These are phyloP conservation scores for Crossocerus cetratus DNA, from an alignment of 2,888 invertebrate species.

Conservation along the genomic window DNA sequence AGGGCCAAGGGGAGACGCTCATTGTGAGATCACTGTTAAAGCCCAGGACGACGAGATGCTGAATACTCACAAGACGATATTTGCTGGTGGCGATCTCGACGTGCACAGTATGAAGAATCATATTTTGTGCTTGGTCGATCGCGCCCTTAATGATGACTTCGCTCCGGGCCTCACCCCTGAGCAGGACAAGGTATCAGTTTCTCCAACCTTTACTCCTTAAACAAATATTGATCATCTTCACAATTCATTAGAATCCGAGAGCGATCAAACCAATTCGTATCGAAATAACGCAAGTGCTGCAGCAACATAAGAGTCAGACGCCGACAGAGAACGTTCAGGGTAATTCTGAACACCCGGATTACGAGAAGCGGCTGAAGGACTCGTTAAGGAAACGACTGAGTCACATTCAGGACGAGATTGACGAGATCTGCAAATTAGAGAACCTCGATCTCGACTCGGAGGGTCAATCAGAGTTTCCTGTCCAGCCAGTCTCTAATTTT, in stretches of 20 bases:
- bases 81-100: slow-evolving; percentile 72
- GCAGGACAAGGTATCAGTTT: slow-evolving; percentile 43
- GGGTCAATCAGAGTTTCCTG: neutral
- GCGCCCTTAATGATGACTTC: slow-evolving; percentile 76
- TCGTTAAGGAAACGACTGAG: neutral
- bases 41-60: slow-evolving; percentile 21
- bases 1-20: slow-evolving; percentile 12
- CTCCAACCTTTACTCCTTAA: too few species aligned
- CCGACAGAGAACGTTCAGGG: neutral
- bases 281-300: slow-evolving; percentile 60
- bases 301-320: neutral
- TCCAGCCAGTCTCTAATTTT: neutral
- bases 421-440: neutral
- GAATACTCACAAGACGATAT: slow-evolving; percentile 9
- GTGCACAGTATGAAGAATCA: slow-evolving; percentile 77
- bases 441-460: neutral
- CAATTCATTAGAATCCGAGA: neutral
- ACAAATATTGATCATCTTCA: neutral
- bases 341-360: neutral
- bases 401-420: neutral
- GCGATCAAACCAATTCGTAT: slow-evolving; percentile 61
- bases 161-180: slow-evolving; percentile 62
- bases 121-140: slow-evolving; percentile 77
- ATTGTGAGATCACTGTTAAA: slow-evolving; percentile 9
- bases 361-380: neutral